These are phyloP conservation scores for Protophormia terraenovae DNA, from an alignment of 2,888 invertebrate species.

Conservation along the genomic window DNA sequence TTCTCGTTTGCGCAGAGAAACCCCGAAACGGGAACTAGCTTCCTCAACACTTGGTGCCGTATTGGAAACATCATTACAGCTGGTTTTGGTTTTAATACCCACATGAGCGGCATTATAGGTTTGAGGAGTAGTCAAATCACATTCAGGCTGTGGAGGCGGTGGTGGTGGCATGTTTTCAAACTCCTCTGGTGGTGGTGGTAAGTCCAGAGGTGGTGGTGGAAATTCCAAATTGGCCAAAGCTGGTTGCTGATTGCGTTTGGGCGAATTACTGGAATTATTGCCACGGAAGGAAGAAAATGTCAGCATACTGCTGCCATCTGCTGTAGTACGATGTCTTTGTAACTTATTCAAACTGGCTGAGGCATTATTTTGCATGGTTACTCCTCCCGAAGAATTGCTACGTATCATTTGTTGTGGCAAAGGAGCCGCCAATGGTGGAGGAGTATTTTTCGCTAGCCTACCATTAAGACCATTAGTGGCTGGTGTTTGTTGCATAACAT, in stretches of 20 bases:
- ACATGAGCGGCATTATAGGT: slow-evolving; percentile 70
- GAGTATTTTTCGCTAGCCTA: slow-evolving; percentile 34
- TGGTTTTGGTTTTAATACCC: slow-evolving; percentile 73
- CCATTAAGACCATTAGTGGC: slow-evolving; percentile 68
- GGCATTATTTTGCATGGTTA: slow-evolving; percentile 86
- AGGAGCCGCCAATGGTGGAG: slow-evolving; percentile 67
- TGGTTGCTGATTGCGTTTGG: slow-evolving; percentile 87
- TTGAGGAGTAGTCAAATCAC: slow-evolving; percentile 70
- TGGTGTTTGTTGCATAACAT: slow-evolving; percentile 65
- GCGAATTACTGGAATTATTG: slow-evolving; percentile 87
- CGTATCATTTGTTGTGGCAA: slow-evolving; percentile 89
- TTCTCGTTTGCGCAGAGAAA: slow-evolving; percentile 86
- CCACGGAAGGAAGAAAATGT: slow-evolving; percentile 83
- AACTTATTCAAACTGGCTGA: slow-evolving; percentile 84
- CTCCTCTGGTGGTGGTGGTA: slow-evolving; percentile 90
- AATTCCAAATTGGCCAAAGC: slow-evolving; percentile 92
- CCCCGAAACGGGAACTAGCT: slow-evolving; percentile 87
- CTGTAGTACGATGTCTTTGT: slow-evolving; percentile 82
- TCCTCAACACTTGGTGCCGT: slow-evolving; percentile 87
- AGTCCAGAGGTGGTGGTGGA: slow-evolving; percentile 91
- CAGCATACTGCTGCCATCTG: slow-evolving; percentile 82
- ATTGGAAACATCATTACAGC: slow-evolving; percentile 83
- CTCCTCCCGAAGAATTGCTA: slow-evolving; percentile 93
- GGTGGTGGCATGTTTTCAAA: slow-evolving; percentile 79
- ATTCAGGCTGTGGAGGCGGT: slow-evolving; percentile 73